phyloP scores from a whole-genome alignment of 2,888 invertebrate genomes.

The Caenorhabditis uteleia region DNA sequence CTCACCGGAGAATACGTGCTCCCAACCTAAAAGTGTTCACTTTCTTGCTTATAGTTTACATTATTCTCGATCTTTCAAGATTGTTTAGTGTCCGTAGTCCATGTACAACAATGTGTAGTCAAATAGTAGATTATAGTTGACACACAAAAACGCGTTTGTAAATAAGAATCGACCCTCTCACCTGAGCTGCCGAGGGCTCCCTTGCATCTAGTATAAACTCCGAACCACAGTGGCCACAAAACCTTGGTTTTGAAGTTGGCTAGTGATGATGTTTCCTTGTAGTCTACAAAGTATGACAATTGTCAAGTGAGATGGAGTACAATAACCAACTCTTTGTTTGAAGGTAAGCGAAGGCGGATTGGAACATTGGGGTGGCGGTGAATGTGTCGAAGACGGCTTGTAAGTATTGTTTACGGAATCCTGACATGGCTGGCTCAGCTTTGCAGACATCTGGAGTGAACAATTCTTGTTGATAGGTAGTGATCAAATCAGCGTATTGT shows the following conservation, averaged over 20 bases:
- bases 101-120: conserved; percentile 21
- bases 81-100: no score
- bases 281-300: conserved; percentile 29
- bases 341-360: conserved; percentile 59
- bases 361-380: conserved; percentile 58
- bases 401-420: conserved; percentile 52
- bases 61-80: background rate
- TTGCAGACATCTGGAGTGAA: conserved; percentile 62
- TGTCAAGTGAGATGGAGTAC: background rate
- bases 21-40: conserved; percentile 54
- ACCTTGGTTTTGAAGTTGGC: conserved; percentile 50
- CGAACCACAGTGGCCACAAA: conserved; percentile 65
- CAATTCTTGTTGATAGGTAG: conserved; percentile 56
- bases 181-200: conserved; percentile 60
- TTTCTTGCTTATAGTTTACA: background rate
- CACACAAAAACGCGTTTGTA: conserved; percentile 1
- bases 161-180: conserved; percentile 8
- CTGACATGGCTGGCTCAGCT: conserved; percentile 56
- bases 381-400: conserved; percentile 54
- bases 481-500: conserved; percentile 59
- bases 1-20: conserved; percentile 69
- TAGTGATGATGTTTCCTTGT: conserved; percentile 40
- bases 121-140: conserved; percentile 28
- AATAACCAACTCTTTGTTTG: conserved; percentile 39
- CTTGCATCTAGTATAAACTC: conserved; percentile 63